Conservation (phyloP, 2,113 vertebrate species). For the Aleadryas rufinucha region DNA sequence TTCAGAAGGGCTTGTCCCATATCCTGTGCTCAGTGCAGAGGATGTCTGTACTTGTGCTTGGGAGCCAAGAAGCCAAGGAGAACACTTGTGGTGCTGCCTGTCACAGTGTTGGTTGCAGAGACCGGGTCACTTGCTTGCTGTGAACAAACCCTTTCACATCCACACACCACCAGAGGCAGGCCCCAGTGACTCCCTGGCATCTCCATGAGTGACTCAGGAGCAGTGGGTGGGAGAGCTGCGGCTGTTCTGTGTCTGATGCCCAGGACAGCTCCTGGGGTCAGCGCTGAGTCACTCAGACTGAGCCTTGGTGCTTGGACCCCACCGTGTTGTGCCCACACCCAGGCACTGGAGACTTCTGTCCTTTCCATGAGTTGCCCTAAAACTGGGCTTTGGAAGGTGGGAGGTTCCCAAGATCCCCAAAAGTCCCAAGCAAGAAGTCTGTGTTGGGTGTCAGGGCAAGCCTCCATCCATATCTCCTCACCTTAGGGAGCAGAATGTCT, state of each 20-base stretch:
- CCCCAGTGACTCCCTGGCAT: background rate
- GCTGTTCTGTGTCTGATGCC: background rate
- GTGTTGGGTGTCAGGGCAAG: accelerated
- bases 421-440: background rate
- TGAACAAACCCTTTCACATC: accelerated
- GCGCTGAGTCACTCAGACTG: background rate
- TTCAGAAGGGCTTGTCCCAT: background rate
- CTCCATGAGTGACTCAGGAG: background rate
- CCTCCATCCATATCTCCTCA: accelerated
- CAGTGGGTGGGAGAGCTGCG: background rate
- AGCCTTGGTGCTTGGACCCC: accelerated
- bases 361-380: background rate
- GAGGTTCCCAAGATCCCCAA: background rate
- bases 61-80: background rate
- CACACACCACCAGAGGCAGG: background rate
- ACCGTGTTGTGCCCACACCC: background rate
- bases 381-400: background rate
- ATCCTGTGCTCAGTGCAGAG: background rate
- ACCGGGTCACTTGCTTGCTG: accelerated
- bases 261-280: background rate
- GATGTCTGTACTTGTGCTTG: background rate
- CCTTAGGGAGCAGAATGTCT: background rate
- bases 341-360: background rate
- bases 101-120: accelerated
- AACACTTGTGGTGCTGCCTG: accelerated